Conservation (phyloP, 1,140 invertebrate species). For the Eumaeus atala region DNA sequence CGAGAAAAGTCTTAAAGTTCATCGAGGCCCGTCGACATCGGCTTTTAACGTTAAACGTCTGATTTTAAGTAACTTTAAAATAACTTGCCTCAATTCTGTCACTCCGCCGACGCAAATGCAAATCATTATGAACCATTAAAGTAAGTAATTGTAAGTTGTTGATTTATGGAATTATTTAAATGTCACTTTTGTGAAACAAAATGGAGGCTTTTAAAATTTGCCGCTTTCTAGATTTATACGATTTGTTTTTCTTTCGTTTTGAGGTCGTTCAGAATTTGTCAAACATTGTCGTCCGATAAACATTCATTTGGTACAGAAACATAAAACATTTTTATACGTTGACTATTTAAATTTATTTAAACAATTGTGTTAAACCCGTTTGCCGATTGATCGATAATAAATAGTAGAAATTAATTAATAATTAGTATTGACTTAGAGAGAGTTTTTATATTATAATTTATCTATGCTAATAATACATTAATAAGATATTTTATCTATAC, state of each 20-base stretch:
- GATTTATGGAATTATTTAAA: constrained; percentile 15
- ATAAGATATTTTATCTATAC: too few species aligned
- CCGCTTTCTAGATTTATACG: constrained; percentile 1
- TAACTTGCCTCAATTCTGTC: constrained; percentile 10
- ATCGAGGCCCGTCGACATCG: constrained; percentile 5
- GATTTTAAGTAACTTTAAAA: constrained; percentile 18
- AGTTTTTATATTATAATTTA: too few species aligned
- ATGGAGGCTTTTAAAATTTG: constrained; percentile 6
- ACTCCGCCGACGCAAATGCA: constrained; percentile 10
- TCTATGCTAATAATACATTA: too few species aligned
- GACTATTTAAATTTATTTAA: too few species aligned
- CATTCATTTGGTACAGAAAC: too few species aligned
- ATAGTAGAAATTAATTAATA: too few species aligned
- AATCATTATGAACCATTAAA: constrained; percentile 14
- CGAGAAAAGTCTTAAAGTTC: constrained; percentile 6
- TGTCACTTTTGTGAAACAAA: constrained; percentile 5
- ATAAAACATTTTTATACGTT: too few species aligned
- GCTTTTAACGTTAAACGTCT: constrained; percentile 18
- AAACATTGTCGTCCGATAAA: neutral
- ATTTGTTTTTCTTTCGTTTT: constrained; percentile 11
- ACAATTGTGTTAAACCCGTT: too few species aligned
- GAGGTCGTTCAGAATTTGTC: neutral
- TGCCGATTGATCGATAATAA: too few species aligned
- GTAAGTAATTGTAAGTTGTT: constrained; percentile 13
- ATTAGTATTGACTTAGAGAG: too few species aligned